phyloP scores from a whole-genome alignment of 2,888 invertebrate species.

The Siphlonurus alternatus region DNA sequence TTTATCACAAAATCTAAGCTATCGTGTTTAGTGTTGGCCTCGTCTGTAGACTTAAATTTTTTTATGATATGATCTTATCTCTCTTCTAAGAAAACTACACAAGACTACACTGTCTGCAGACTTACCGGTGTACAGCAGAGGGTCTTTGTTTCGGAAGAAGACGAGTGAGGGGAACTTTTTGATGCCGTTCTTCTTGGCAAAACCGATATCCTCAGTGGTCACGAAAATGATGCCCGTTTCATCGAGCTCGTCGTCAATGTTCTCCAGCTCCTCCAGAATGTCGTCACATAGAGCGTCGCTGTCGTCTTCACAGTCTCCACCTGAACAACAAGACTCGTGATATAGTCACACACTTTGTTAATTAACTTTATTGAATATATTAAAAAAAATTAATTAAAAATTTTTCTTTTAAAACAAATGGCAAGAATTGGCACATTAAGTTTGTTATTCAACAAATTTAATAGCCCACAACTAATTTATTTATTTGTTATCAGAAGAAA shows the following conservation, averaged over 20 bases:
- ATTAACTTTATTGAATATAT: no score
- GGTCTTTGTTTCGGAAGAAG: conserved; percentile 84
- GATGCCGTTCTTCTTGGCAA: conserved; percentile 73
- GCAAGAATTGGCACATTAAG: no score
- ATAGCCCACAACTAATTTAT: no score
- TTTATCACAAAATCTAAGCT: no score
- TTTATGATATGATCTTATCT: no score
- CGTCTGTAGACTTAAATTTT: no score
- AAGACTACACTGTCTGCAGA: background rate
- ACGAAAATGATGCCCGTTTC: conserved; percentile 88
- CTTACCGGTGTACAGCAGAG: conserved; percentile 54
- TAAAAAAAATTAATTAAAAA: no score
- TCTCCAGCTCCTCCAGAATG: conserved; percentile 70
- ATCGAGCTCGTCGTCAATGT: conserved; percentile 84
- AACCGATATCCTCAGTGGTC: conserved; percentile 65
- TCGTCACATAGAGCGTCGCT: conserved; percentile 75
- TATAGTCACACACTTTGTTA: background rate
- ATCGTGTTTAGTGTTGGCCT: no score
- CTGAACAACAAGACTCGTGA: conserved; percentile 24
- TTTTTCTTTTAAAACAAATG: no score
- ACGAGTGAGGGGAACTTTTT: conserved; percentile 71
- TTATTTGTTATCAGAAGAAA: no score
- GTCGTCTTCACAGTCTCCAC: conserved; percentile 73
- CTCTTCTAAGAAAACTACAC: no score
- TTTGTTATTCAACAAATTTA: no score